Percentiles rank a stretch among this genome's conserved stretches.
These are phyloP conservation scores for Percopsis omiscomaycus DNA, from an alignment of 2,797 vertebrate genomes.

Conservation along the genomic window DNA sequence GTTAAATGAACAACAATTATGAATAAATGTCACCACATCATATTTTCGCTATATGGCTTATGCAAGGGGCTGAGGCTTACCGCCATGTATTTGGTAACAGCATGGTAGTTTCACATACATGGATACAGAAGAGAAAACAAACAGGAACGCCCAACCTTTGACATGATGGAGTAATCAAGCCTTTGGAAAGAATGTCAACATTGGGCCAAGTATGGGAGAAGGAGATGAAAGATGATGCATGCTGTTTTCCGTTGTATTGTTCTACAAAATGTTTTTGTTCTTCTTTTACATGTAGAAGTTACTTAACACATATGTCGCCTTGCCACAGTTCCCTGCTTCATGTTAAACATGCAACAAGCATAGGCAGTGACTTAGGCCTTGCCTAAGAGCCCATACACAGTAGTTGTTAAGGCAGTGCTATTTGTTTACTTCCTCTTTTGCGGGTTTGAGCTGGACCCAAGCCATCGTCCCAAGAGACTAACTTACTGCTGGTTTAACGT, in stretches of 20 bases:
- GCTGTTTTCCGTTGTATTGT: too few species aligned
- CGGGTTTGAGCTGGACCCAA: constrained; percentile 19
- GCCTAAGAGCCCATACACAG: constrained; percentile 14
- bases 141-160: constrained; percentile 71
- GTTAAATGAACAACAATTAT: constrained; percentile 10
- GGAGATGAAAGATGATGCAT: constrained; percentile 20
- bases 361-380: neutral
- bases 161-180: constrained; percentile 70
- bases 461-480: constrained; percentile 14
- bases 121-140: constrained; percentile 74
- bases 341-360: constrained; percentile 2
- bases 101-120: constrained; percentile 60
- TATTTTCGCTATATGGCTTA: constrained; percentile 34
- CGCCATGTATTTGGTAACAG: constrained; percentile 50
- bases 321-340: constrained; percentile 10
- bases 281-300: neutral
- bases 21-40: constrained; percentile 23
- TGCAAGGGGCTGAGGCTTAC: constrained; percentile 34
- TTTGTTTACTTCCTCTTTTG: neutral
- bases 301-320: constrained; percentile 3
- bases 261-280: neutral
- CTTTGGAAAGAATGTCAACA: constrained; percentile 72
- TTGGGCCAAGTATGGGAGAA: constrained; percentile 55
- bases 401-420: constrained; percentile 9
- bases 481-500: too few species aligned